phyloP scores from a whole-genome alignment of 2,888 invertebrate genomes.

The Platycheirus rosarum region DNA sequence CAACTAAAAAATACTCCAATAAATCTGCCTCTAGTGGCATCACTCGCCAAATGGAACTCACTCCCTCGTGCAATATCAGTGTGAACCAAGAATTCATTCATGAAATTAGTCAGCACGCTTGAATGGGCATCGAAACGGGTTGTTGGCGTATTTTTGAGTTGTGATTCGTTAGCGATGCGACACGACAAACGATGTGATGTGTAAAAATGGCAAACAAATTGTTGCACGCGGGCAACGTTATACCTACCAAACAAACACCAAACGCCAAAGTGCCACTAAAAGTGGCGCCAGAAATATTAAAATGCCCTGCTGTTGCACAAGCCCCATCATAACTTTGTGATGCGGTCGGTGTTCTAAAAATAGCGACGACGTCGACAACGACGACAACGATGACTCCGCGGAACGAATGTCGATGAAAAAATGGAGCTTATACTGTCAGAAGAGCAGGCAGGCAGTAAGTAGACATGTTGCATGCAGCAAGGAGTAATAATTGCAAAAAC shows the following conservation, averaged over 20 bases:
- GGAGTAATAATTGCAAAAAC: slow-evolving; percentile 57
- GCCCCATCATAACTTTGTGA: slow-evolving; percentile 14
- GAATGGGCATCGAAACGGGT: slow-evolving; percentile 44
- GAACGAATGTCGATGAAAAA: not conserved
- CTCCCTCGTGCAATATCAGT: slow-evolving; percentile 6
- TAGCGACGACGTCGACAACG: slow-evolving; percentile 11
- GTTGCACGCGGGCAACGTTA: slow-evolving; percentile 14
- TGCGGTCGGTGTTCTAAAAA: slow-evolving; percentile 44
- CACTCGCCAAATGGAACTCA: slow-evolving; percentile 1
- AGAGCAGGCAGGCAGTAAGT: slow-evolving; percentile 12
- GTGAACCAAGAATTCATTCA: slow-evolving; percentile 65
- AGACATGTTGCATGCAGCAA: not conserved
- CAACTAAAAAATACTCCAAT: not conserved
- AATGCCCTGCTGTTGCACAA: slow-evolving; percentile 36
- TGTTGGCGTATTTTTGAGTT: not conserved
- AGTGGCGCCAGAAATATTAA: slow-evolving; percentile 63
- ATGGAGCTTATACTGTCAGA: slow-evolving; percentile 26
- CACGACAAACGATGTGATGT: slow-evolving; percentile 29
- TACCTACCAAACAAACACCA: slow-evolving; percentile 12
- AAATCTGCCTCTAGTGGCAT: not conserved
- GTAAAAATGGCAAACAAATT: slow-evolving; percentile 52
- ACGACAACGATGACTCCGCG: not conserved
- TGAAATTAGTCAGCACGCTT: slow-evolving; percentile 50
- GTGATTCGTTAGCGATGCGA: not conserved
- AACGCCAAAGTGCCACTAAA: slow-evolving; percentile 39